Conservation (phyloP, 2,888 invertebrate species). For the Tineola bisselliella region DNA sequence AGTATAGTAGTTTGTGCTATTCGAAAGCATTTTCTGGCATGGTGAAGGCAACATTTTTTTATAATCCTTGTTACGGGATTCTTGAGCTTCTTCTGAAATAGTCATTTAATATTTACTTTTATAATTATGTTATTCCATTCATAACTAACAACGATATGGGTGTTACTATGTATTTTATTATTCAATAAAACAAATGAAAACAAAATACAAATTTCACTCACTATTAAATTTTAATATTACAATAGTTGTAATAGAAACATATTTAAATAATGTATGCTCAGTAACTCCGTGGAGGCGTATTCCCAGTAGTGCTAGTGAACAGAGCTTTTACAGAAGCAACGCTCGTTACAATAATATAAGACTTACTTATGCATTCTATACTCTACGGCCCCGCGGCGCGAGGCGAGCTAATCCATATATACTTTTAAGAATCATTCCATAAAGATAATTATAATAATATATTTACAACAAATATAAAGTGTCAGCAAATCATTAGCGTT, state of each 20-base stretch:
- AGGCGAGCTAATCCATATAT: constrained; percentile 19
- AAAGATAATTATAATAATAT: constrained; percentile 56
- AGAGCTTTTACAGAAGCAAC: constrained; percentile 44
- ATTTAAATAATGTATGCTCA: constrained; percentile 62
- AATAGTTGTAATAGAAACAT: constrained; percentile 61
- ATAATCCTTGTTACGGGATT: no score
- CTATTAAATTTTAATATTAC: constrained; percentile 66
- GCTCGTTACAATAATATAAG: constrained; percentile 64
- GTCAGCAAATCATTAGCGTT: constrained; percentile 63
- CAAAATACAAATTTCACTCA: constrained; percentile 66
- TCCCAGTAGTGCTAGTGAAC: background rate
- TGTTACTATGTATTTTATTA: constrained; percentile 65
- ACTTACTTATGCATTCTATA: constrained; percentile 47
- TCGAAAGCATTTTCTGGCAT: no score
- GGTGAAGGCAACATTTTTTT: no score
- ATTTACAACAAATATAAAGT: constrained; percentile 62
- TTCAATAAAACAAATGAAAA: constrained; percentile 67
- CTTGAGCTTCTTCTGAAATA: no score
- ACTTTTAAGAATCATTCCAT: constrained; percentile 51
- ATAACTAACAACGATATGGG: constrained; percentile 70
- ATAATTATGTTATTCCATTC: constrained; percentile 69
- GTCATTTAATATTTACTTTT: constrained; percentile 69
- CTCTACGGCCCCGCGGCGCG: background rate
- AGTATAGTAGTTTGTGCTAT: no score
- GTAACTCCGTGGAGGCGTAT: constrained; percentile 21